Percentiles rank a stretch among this genome's conserved stretches.
Conservation (phyloP, 2,113 vertebrate genomes). For the Podarcis raffonei region DNA sequence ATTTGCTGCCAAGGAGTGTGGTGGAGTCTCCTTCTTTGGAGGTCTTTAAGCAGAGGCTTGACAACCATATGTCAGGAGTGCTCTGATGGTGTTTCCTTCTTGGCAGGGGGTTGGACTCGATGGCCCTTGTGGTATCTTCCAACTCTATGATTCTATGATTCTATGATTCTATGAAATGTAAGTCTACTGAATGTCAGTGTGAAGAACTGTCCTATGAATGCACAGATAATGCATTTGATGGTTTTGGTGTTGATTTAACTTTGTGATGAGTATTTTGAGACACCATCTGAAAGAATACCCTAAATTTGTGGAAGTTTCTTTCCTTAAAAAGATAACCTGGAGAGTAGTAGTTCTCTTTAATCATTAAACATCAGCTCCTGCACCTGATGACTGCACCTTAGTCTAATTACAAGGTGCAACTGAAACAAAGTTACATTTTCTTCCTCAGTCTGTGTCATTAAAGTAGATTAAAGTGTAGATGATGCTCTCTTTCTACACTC, state of each 20-base stretch:
- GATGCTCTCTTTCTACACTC: slow-evolving; percentile 12
- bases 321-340: neutral
- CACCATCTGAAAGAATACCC: neutral
- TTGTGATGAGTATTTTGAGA: neutral
- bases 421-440: slow-evolving; percentile 10
- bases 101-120: no score
- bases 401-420: slow-evolving; percentile 5
- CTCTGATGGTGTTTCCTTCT: no score
- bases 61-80: no score
- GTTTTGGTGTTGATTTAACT: neutral
- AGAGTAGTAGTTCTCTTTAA: neutral
- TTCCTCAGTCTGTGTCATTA: neutral
- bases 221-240: neutral
- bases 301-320: neutral
- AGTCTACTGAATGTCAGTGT: no score
- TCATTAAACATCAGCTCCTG: neutral
- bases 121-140: no score
- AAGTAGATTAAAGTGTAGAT: neutral
- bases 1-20: no score
- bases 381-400: neutral
- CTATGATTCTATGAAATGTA: no score
- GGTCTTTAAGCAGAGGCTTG: no score
- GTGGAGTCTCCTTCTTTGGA: no score
- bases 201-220: neutral
- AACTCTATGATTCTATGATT: no score